Evolutionary conservation across 2,797 vertebrate genomes (phyloP), one percentile per base, ranked within the genome.

Genomic region (Ateles fusciceps): DNA sequence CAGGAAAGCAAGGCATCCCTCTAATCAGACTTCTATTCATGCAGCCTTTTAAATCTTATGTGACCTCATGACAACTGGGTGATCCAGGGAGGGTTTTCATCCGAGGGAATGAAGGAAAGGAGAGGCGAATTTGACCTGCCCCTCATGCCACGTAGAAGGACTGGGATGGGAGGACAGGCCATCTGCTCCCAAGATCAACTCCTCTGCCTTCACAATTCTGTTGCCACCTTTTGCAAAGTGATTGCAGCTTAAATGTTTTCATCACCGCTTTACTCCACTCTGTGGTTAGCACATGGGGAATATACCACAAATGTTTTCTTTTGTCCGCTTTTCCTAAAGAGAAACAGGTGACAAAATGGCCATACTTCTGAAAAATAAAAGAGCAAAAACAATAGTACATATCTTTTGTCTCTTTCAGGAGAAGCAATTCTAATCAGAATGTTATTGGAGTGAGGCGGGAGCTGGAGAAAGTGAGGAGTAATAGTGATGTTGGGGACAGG

Each of bases 121-220:
- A 36, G 46, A 64, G n/a, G 30, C 21, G 10, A 15, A 26, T n/a
- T 12, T 22, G 36, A n/a, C 39, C n/a, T 36, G 48, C 39, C n/a
- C 42, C 2, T 0, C 0, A 42, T 2, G 11, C 39, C 5, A 1
- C 14, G 72, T 74, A 12, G 24, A 68, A 68, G 59, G 42, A 48
- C 26, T 22, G 1, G n/a, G 26, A 7, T 12, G n/a, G 19, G 15
- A 64, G 12, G 22, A 22, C 1, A 3, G 21, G 79, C 36, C 21
- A 0, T 10, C 75, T 64, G 48, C 48, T 52, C 19, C 30, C 1
- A 44, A 50, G 24, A 36, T 21, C 50, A 22, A 5, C 4, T 9
- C 7, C 26, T n/a, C 71, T 26, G 28, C 78, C 50, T 39, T 11
- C 17, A 30, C 36, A 72, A 7, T 39, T 26, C 26, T 61, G 14